Conservation (phyloP, 2,797 vertebrate genomes). For the Notolabrus celidotus region DNA sequence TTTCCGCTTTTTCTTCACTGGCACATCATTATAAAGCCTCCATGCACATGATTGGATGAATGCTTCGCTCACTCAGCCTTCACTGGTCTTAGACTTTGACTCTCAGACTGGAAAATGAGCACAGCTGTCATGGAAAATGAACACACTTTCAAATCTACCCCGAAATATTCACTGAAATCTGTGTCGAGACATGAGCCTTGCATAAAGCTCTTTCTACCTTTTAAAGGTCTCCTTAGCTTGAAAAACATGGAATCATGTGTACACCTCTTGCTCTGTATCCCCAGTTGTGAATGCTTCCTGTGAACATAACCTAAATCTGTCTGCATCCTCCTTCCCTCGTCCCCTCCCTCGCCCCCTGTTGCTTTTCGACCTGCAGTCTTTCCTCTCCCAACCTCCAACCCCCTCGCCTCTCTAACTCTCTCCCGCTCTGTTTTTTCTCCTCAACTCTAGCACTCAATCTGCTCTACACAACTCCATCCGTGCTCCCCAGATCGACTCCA, state of each 20-base stretch:
- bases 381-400: constrained; percentile 35
- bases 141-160: background rate
- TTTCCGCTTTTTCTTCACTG: background rate
- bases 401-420: constrained; percentile 35
- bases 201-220: background rate
- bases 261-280: constrained; percentile 22
- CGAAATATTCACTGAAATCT: background rate
- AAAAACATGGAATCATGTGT: constrained; percentile 12
- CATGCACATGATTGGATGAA: background rate
- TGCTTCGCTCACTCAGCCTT: background rate
- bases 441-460: constrained; percentile 59
- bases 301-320: constrained; percentile 60
- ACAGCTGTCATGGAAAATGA: background rate
- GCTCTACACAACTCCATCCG: constrained; percentile 50
- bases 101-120: constrained; percentile 13
- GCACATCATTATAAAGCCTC: background rate
- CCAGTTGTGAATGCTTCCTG: constrained; percentile 35
- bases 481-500: constrained; percentile 36
- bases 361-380: constrained; percentile 21
- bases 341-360: constrained; percentile 24
- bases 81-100: background rate
- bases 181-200: background rate
- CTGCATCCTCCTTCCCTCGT: constrained; percentile 23
- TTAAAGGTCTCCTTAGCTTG: constrained; percentile 1
- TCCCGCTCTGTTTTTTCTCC: constrained; percentile 11